Evolutionary conservation across 1,140 invertebrate species (phyloP), one percentile per base, ranked within the genome.

Genomic region (Magallana gigas): DNA sequence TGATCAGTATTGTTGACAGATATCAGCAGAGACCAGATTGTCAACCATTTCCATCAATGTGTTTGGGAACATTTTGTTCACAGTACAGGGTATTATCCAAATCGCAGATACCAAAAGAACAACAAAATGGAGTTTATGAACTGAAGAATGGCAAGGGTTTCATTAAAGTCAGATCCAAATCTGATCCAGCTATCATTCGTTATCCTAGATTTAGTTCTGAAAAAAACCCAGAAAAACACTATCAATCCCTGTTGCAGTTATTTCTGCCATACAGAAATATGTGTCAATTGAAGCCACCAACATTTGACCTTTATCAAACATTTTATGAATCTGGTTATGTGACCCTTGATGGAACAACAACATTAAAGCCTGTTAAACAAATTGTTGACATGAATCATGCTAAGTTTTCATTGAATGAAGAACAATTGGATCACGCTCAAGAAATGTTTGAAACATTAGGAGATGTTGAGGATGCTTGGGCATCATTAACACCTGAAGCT

Each of bases 271-370:
- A 88, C 56, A 83, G 85, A 48, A 14, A 12, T 18, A 48, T 84
- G 11, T 57, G 16, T 16, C 81, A 83, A 18, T 60, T 89, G 60
- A 71, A 81, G 36, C 84, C 88, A 84, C 14, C 16, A 23, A 16
- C 9, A 16, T 8, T 68, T 60, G 59, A 60, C 59, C 64, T 48
- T 29, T 60, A 68, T 56, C n/a, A 85, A 57, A 57, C 62, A 8
- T 88, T 88, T 76, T 88, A 88, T 81, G 64, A 88, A 57, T 23
- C 56, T 18, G 88, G 84, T n/a, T 57, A 29, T 88, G 88, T 88
- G 3, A 84, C 11, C 59, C 16, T 60, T 11, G 59, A 60, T 12
- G 59, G 59, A 11, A 60, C 11, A 60, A 16, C 9, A 60, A 60
- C 9, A 12, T 16, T 60, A 12, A 16, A 11, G 16, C 16, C 59